Base-by-base conservation (phyloP, 2,888 invertebrate genomes). In the Morinoia aosen region DNA sequence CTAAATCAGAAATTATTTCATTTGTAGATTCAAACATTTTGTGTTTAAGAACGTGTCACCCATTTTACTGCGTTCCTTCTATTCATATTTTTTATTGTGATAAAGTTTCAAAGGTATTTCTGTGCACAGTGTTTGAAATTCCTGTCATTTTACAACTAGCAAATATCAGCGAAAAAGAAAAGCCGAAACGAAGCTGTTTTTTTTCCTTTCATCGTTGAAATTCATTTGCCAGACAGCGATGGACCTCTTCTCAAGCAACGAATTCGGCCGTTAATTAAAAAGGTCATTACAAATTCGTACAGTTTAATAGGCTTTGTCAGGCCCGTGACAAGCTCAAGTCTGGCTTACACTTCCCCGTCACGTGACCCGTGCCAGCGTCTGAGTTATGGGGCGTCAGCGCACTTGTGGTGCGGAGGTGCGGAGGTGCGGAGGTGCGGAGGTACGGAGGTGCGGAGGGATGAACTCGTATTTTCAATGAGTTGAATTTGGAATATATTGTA, bases 301-400 rank as follows among this genome's bases (percentile, higher is more conserved):
- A 76, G 76, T 76, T 76, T 76, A 76, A 76, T 76, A 76, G 76
- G 76, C 76, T 76, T 76, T 76, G 76, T 76, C 76, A 76, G 12
- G 76, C 25, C 76, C 76, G 8, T 10, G 76, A 33, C 25, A 76
- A 33, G 25, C 25, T 33, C 61, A 25, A 76, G 33, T 76, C 76
- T 33, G 16, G 76, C 76, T 33, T 25, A 76, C 19, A 33, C 76
- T 33, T 25, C 25, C 76, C 25, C 25, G 76, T 76, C 76, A 8
- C 25, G 76, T 19, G 33, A 16, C 25, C 25, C 76, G 33, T 33
- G 25, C 25, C 76, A 33, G 76, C 76, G 2, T 33, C 76, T 76
- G 25, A 76, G 76, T 76, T 76, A 33, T 48, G 48, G 5, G 48
- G 48, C 48, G 5, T 48, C 61, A 10, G 61, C 61, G 19, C 14